A percentile compares a stretch with the other conserved stretches of the same genome.
These are phyloP conservation scores for Trematocara caparti DNA, from an alignment of 2,797 vertebrate genomes.

Conservation along the genomic window DNA sequence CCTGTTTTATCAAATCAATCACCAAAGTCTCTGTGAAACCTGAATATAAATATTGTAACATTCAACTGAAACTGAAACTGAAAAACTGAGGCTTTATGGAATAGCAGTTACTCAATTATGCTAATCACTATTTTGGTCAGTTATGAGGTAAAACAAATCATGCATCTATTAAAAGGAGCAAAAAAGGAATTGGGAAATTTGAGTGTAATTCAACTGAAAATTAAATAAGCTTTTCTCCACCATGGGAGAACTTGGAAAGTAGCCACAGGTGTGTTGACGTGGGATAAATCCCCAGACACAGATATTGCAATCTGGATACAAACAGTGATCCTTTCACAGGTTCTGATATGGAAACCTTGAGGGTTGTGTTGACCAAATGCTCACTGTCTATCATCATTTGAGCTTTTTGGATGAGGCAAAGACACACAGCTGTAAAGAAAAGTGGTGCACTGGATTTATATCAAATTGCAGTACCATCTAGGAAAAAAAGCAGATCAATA, in stretches of 20 bases:
- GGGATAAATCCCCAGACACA: not conserved
- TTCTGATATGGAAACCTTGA: no score
- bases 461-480: not conserved
- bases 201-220: not conserved
- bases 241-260: not conserved
- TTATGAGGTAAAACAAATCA: not conserved
- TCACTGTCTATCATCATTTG: not conserved
- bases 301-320: no score
- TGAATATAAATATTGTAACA: not conserved
- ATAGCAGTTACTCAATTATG: not conserved
- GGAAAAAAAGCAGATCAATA: not conserved
- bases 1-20: not conserved
- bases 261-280: not conserved
- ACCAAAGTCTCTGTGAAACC: not conserved
- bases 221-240: not conserved
- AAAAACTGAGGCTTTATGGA: not conserved
- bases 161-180: not conserved
- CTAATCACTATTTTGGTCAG: not conserved
- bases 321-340: no score
- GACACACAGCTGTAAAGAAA: not conserved
- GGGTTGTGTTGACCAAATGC: not conserved
- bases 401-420: not conserved
- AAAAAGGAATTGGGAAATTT: not conserved
- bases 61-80: not conserved
- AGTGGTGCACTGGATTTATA: not conserved